phyloP scores from a whole-genome alignment of 2,888 invertebrate species.

The Suillia variegata region DNA sequence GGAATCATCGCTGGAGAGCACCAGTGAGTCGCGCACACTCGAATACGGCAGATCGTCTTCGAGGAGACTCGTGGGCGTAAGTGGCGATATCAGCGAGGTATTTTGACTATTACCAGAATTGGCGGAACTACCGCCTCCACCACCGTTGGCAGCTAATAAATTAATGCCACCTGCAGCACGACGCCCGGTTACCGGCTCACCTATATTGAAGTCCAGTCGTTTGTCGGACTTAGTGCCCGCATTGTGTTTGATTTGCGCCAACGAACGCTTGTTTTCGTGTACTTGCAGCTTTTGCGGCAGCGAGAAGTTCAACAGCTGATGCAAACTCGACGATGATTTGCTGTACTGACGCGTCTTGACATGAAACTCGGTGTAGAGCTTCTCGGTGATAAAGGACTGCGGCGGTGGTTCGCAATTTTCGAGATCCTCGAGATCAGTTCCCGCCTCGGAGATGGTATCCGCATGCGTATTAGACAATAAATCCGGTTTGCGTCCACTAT shows the following conservation, averaged over 20 bases:
- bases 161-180: conserved; percentile 52
- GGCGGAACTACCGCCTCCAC: conserved; percentile 17
- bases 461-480: conserved; percentile 41
- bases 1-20: conserved; percentile 48
- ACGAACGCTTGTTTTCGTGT: conserved; percentile 61
- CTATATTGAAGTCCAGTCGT: conserved; percentile 43
- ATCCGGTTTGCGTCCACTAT: conserved; percentile 51
- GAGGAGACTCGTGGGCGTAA: conserved; percentile 44
- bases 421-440: conserved; percentile 52
- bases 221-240: conserved; percentile 24
- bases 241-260: conserved; percentile 51
- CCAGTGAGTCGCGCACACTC: conserved; percentile 71
- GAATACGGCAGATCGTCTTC: conserved; percentile 73
- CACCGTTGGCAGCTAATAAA: conserved; percentile 38
- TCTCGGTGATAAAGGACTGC: conserved; percentile 72
- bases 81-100: conserved; percentile 35
- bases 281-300: conserved; percentile 63
- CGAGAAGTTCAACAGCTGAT: conserved; percentile 58
- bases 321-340: conserved; percentile 69
- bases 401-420: conserved; percentile 60
- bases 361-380: conserved; percentile 73
- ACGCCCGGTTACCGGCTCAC: conserved; percentile 53
- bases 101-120: conserved; percentile 1
- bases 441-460: conserved; percentile 55
- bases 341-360: conserved; percentile 72